A percentile compares a stretch with the other conserved stretches of the same genome.
Evolutionary conservation across 2,888 invertebrate genomes (phyloP).

Genomic region (Blastobasis lacticolella): DNA sequence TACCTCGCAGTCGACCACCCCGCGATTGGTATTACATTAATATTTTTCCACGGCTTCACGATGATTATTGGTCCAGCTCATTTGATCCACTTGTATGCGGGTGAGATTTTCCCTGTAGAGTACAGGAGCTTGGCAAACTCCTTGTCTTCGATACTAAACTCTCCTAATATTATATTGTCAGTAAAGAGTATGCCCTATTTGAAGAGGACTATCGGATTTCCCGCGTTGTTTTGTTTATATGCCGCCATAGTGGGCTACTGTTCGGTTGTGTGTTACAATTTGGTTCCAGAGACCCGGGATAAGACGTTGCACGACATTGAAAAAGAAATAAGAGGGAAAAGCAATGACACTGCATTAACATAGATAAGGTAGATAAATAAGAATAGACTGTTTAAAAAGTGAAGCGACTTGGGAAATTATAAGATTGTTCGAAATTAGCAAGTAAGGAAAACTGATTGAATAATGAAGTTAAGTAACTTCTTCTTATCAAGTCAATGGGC

Average conservation of each 20-base stretch:
- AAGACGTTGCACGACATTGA: slow-evolving; percentile 52
- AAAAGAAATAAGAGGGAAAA: slow-evolving; percentile 41
- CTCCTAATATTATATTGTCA: slow-evolving; percentile 38
- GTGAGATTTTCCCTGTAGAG: slow-evolving; percentile 77
- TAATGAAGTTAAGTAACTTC: too few species aligned
- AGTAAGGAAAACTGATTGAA: too few species aligned
- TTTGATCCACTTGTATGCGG: slow-evolving; percentile 79
- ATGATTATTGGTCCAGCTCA: slow-evolving; percentile 74
- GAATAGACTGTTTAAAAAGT: too few species aligned
- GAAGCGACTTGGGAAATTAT: too few species aligned
- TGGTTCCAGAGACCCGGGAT: slow-evolving; percentile 50
- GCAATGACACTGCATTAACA: too few species aligned
- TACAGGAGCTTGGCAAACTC: slow-evolving; percentile 73
- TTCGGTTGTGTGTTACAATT: slow-evolving; percentile 33
- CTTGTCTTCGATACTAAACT: slow-evolving; percentile 42
- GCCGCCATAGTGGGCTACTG: slow-evolving; percentile 37
- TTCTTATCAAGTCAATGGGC: too few species aligned
- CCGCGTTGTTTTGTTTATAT: slow-evolving; percentile 43
- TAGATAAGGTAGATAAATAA: too few species aligned
- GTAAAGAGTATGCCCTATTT: slow-evolving; percentile 43
- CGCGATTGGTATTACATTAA: slow-evolving; percentile 31
- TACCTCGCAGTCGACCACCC: slow-evolving; percentile 35
- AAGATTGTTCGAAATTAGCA: too few species aligned
- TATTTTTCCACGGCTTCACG: slow-evolving; percentile 53
- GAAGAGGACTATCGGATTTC: slow-evolving; percentile 32